Evolutionary conservation across 2,888 invertebrate genomes (phyloP).

Genomic region (Drosophila gaucha): DNA sequence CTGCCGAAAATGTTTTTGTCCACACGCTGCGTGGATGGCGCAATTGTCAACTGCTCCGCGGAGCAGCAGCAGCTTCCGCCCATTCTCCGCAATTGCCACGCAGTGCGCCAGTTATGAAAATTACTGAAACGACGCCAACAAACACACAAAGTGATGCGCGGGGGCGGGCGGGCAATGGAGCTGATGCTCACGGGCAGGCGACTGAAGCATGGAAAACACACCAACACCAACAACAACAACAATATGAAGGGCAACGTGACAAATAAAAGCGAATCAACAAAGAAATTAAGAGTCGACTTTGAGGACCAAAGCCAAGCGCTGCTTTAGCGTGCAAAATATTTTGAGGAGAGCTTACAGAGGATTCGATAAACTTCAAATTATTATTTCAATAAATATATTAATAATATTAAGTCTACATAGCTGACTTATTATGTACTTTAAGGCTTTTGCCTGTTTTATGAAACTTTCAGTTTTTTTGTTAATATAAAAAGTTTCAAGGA

Average conservation of each 20-base stretch:
- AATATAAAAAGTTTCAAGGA: too few relatives aligned
- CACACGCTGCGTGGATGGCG: constrained; percentile 51
- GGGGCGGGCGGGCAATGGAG: not conserved
- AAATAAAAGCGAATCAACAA: constrained; percentile 62
- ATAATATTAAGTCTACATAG: too few relatives aligned
- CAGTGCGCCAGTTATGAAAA: constrained; percentile 75
- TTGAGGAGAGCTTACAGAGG: not conserved
- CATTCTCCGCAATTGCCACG: constrained; percentile 24
- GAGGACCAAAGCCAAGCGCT: constrained; percentile 38
- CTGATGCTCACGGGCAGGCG: constrained; percentile 6
- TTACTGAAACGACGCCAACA: constrained; percentile 77
- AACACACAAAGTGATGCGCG: constrained; percentile 44
- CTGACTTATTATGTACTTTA: too few relatives aligned
- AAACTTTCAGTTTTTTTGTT: too few relatives aligned
- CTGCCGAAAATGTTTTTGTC: constrained; percentile 76
- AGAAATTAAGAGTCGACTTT: constrained; percentile 25
- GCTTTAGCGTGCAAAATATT: not conserved
- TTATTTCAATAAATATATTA: not conserved
- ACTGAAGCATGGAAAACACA: constrained; percentile 40
- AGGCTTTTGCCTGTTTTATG: too few relatives aligned
- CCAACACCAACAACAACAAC: constrained; percentile 44
- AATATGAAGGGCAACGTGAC: constrained; percentile 62
- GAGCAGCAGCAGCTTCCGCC: constrained; percentile 11
- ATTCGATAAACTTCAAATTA: not conserved
- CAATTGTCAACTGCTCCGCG: constrained; percentile 66